Percentiles rank a stretch among this genome's conserved stretches.
Evolutionary conservation across 2,797 vertebrate genomes (phyloP).

Genomic region (Lycodopsis pacificus): DNA sequence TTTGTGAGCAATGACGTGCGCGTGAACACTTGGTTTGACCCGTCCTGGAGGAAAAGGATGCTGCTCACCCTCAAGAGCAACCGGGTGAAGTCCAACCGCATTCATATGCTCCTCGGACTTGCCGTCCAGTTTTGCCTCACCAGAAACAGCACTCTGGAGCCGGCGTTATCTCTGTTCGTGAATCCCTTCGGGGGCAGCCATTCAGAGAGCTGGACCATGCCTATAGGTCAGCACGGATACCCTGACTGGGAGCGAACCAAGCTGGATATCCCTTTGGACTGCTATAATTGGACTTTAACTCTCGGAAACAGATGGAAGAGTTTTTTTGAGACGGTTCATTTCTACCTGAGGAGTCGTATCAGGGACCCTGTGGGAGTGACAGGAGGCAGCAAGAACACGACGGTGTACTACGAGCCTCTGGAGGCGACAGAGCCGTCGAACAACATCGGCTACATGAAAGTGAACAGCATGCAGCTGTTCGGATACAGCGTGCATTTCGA

Average conservation of each 20-base stretch:
- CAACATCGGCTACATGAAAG: conserved; percentile 96
- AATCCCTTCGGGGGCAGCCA: conserved; percentile 98
- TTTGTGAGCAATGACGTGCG: conserved; percentile 98
- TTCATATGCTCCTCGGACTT: conserved; percentile 95
- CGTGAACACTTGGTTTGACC: conserved; percentile 96
- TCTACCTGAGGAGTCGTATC: conserved; percentile 94
- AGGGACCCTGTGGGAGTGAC: conserved; percentile 80
- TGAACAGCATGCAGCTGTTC: conserved; percentile 96
- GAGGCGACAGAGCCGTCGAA: conserved; percentile 88
- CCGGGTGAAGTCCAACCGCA: conserved; percentile 94
- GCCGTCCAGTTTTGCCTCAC: conserved; percentile 94
- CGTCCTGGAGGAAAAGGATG: conserved; percentile 96
- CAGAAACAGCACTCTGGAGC: conserved; percentile 95
- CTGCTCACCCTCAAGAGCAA: conserved; percentile 97
- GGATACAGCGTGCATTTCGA: conserved; percentile 99
- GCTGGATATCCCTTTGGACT: conserved; percentile 92
- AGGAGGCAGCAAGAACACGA: conserved; percentile 70
- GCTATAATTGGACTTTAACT: conserved; percentile 96
- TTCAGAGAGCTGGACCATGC: conserved; percentile 98
- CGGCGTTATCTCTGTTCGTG: conserved; percentile 91
- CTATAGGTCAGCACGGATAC: conserved; percentile 92
- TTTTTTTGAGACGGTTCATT: conserved; percentile 98
- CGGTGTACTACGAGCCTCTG: conserved; percentile 62
- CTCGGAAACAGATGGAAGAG: conserved; percentile 98
- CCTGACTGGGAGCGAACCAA: conserved; percentile 96